Conservation (phyloP, 2,113 vertebrate species). For the Ploceus nigricollis region DNA sequence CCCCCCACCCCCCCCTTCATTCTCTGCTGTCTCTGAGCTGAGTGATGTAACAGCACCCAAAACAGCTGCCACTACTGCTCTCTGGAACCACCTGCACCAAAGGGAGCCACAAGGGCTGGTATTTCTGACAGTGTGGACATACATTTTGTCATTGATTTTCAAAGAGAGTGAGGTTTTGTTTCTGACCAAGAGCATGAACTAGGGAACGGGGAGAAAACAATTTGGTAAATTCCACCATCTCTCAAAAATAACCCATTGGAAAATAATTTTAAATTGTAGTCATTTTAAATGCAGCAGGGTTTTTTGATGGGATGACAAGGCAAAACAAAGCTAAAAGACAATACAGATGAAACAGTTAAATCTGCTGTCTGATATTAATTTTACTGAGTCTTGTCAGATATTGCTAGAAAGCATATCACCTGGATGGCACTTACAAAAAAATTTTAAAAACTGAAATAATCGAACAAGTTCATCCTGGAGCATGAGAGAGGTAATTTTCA, state of each 20-base stretch:
- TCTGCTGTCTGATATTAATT: not conserved
- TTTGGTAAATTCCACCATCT: not conserved
- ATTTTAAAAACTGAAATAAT: not conserved
- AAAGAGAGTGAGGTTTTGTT: not conserved
- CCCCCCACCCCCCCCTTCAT: not conserved
- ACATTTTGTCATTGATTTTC: not conserved
- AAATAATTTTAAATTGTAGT: not conserved
- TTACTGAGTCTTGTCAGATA: not conserved
- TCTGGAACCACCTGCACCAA: not conserved
- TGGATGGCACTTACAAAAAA: not conserved
- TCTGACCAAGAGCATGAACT: not conserved
- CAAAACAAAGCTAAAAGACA: not conserved
- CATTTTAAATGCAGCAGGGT: not conserved
- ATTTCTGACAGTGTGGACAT: not conserved
- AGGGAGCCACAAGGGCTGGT: not conserved
- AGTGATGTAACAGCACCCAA: not conserved
- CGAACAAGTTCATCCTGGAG: not conserved
- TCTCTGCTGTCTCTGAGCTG: not conserved
- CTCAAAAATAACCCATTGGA: not conserved
- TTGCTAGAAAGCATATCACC: not conserved
- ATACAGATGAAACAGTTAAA: not conserved
- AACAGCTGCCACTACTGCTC: fast-evolving
- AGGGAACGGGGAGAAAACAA: not conserved
- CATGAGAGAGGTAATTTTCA: not conserved
- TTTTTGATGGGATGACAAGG: not conserved